A percentile compares a stretch with the other conserved stretches of the same genome.
phyloP scores from a whole-genome alignment of 2,797 vertebrate genomes.

The Rhincodon typus region DNA sequence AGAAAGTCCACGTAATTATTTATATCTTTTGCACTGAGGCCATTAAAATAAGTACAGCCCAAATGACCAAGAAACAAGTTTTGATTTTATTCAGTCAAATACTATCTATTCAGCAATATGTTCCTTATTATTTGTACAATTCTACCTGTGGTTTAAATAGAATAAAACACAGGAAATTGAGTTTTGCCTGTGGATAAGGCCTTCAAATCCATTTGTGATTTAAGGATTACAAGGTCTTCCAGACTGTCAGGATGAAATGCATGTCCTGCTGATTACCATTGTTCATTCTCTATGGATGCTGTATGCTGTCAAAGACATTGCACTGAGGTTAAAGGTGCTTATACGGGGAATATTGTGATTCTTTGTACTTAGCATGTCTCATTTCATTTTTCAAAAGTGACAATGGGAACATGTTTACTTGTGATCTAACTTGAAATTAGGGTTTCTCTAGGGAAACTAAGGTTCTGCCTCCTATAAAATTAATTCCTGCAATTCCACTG shows the following conservation, averaged over 20 bases:
- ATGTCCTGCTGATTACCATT: background rate
- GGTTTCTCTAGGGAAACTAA: background rate
- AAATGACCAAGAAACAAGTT: background rate
- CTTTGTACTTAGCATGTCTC: constrained; percentile 13
- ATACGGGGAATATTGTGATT: background rate
- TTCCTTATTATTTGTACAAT: background rate
- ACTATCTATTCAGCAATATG: background rate
- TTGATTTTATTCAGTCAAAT: background rate
- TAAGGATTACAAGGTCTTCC: background rate
- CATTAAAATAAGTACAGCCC: background rate
- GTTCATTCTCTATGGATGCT: background rate
- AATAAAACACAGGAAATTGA: background rate
- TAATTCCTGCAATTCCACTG: background rate
- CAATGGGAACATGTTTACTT: background rate
- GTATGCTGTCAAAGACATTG: constrained; percentile 26
- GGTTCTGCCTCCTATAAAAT: background rate
- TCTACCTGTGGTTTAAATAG: background rate
- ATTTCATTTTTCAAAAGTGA: constrained; percentile 17
- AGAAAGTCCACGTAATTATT: background rate
- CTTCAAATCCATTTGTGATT: constrained; percentile 16
- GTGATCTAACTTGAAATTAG: background rate
- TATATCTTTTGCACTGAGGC: background rate
- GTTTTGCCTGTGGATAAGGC: background rate
- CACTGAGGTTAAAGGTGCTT: constrained; percentile 6
- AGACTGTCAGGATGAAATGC: constrained; percentile 21